Conservation (phyloP, 2,888 invertebrate species). For the Brachynemurus nebulosus region DNA sequence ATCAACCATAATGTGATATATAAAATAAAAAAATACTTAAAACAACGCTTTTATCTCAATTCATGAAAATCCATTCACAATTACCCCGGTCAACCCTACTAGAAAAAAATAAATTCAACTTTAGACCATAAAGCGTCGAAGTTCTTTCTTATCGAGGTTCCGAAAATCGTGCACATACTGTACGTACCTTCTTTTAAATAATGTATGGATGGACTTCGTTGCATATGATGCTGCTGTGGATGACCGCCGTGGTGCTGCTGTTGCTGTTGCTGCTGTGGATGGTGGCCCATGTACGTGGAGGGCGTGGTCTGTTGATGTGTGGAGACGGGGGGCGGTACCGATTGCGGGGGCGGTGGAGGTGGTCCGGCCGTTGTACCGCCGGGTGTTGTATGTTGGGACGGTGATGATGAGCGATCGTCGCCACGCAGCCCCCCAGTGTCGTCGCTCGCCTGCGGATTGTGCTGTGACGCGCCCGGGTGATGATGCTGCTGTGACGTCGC, state of each 20-base stretch:
- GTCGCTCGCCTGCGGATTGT: slow-evolving; percentile 26
- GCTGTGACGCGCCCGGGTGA: slow-evolving; percentile 29
- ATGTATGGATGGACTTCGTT: slow-evolving; percentile 28
- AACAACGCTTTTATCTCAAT: no score
- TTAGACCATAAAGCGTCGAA: no score
- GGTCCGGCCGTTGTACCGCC: slow-evolving; percentile 19
- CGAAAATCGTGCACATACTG: no score
- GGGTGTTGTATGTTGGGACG: slow-evolving; percentile 16
- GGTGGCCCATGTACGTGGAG: slow-evolving; percentile 18
- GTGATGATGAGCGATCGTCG: slow-evolving; percentile 35
- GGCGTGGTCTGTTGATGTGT: neutral
- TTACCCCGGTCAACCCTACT: no score
- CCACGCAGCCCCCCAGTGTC: slow-evolving; percentile 28
- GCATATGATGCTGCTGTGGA: slow-evolving; percentile 22
- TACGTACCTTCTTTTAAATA: slow-evolving; percentile 30
- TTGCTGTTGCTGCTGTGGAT: slow-evolving; percentile 15
- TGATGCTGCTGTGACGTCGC: neutral
- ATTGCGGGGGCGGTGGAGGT: slow-evolving; percentile 20
- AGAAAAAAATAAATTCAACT: no score
- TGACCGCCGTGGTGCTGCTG: slow-evolving; percentile 21
- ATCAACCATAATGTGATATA: no score
- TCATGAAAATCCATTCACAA: no score
- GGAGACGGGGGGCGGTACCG: slow-evolving; percentile 18
- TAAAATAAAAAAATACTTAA: no score
- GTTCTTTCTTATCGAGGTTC: no score